phyloP scores from a whole-genome alignment of 2,888 invertebrate genomes.

The Gastrophysa polygoni region DNA sequence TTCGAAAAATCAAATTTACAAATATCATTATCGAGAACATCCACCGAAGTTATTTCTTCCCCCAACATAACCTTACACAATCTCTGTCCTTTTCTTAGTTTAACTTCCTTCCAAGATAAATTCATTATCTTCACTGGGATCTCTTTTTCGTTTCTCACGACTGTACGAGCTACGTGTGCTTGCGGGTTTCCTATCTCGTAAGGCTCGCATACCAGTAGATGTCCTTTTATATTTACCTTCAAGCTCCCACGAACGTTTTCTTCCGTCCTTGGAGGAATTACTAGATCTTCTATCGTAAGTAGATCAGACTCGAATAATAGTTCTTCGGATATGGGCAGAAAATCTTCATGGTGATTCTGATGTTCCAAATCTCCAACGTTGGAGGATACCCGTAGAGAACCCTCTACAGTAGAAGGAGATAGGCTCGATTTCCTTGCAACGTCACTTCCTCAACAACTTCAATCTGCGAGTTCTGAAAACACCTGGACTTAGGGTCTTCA shows the following conservation, averaged over 20 bases:
- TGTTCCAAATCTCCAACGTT: neutral
- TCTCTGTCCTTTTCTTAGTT: neutral
- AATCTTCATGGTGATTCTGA: too few species aligned
- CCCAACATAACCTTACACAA: neutral
- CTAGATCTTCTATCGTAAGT: neutral
- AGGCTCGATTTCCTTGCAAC: too few species aligned
- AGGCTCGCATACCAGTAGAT: neutral
- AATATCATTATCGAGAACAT: neutral
- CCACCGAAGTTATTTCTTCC: neutral
- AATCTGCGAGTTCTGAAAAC: too few species aligned
- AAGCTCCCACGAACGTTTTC: neutral
- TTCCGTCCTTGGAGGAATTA: neutral
- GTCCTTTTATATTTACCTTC: neutral
- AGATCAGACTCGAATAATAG: neutral
- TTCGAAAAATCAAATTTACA: neutral
- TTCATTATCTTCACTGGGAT: constrained; percentile 2
- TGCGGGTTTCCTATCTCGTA: constrained; percentile 7
- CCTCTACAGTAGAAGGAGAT: neutral
- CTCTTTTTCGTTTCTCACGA: neutral
- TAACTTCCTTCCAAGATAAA: constrained; percentile 5
- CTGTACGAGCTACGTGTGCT: constrained; percentile 2
- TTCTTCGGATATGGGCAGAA: neutral
- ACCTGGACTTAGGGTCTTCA: too few species aligned
- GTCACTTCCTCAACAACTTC: too few species aligned
- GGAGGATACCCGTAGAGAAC: neutral